A percentile compares a stretch with the other conserved stretches of the same genome.
phyloP scores from a whole-genome alignment of 1,140 invertebrate species.

The Octopus sinensis region DNA sequence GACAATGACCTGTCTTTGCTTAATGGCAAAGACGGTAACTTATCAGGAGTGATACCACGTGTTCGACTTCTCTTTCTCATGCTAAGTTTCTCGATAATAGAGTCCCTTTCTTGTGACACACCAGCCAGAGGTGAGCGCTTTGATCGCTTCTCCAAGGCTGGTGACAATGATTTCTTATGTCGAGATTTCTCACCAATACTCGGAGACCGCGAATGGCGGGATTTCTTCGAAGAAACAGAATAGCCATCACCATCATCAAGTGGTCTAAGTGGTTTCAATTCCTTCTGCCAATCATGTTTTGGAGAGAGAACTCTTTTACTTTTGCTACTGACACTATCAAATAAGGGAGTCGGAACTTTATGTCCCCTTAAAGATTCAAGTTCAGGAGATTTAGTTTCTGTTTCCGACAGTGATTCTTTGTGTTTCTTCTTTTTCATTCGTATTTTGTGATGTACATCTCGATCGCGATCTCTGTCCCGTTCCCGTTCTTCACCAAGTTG shows the following conservation, averaged over 20 bases:
- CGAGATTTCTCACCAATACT: not conserved
- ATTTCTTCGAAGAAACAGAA: conserved; percentile 4
- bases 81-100: not conserved
- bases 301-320: not conserved
- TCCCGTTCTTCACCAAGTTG: not conserved
- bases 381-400: not conserved
- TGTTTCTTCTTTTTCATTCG: conserved; percentile 14
- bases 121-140: not conserved
- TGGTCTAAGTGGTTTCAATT: not conserved
- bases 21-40: not conserved
- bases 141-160: conserved; percentile 1
- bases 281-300: conserved; percentile 4
- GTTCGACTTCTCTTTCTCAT: conserved; percentile 1
- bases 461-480: no score
- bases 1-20: not conserved
- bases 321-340: not conserved
- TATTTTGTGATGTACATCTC: conserved; percentile 5
- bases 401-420: not conserved
- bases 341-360: not conserved
- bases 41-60: not conserved
- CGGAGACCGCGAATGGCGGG: not conserved
- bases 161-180: not conserved
- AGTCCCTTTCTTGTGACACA: not conserved
- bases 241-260: not conserved
- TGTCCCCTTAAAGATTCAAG: not conserved